Base-by-base conservation (phyloP, 2,888 invertebrate species). In the Dryococelus australis region DNA sequence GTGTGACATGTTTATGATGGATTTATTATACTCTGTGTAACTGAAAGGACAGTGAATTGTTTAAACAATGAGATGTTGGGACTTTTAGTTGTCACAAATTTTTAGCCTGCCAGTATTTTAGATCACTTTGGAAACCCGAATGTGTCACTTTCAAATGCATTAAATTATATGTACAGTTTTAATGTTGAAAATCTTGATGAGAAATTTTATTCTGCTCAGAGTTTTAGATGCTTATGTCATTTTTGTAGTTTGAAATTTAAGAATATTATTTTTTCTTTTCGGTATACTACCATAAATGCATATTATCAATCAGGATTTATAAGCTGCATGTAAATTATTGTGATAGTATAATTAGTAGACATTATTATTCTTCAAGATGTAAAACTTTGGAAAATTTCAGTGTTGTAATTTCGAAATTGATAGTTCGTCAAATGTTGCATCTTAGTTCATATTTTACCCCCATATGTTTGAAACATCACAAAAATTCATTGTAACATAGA, bases 21-120 rank as follows among this genome's bases (percentile, higher is more conserved):
- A 20, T 65, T 16, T 20, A 5, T 6, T 47, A 47, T 20, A 65
- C 16, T 65, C 65, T 65, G 65, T 65, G 65, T 24, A 24, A 65
- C 65, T 65, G 20, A 65, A 65, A 65, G 24, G 16, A 65, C 20
- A 20, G 65, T 9, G 65, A 65, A 65, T 16, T 65, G 24, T 65
- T 65, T 24, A 65, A 16, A 5, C 16, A 65, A 65, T 16, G 16
- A 65, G 47, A 65, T 12, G 65, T 65, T 13, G 65, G 65, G 16
- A 65, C 65, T 65, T 65, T 65, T 65, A 65, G 65, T 65, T 65
- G 65, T 65, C 8, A 65, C 16, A 65, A 65, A 20, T 65, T 65
- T 65, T 65, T 65, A 65, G 65, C 65, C 65, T 20, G 65, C 65
- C 65, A 65, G 65, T 65, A n/a, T n/a, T n/a, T n/a, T n/a, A 65